Base-by-base conservation (phyloP, 2,797 vertebrate species). In the Dromococcyx pavoninus region DNA sequence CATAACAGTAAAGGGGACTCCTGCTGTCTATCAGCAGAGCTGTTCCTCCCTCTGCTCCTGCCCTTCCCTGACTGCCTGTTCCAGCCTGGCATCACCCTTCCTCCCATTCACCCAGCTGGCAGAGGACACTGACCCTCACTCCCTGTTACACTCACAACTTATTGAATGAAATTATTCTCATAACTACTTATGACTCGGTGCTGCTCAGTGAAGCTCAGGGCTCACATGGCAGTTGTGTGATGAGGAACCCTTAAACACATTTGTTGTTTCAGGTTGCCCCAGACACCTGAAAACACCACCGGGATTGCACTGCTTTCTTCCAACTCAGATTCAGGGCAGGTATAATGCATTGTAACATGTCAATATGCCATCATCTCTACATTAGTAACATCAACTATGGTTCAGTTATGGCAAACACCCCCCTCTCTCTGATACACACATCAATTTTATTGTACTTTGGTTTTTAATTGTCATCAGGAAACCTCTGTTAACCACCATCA, bases 291-390 rank as follows among this genome's bases (percentile, higher is more conserved):
- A n/a, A n/a, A n/a, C n/a, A n/a, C n/a, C n/a, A n/a, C n/a, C n/a
- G n/a, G 0, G 0, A n/a, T 9, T 17, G 28, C 27, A 17, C 24
- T 0, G 0, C 32, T 58, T 48, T 10, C 50, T 48, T 58, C 33
- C 32, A n/a, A 35, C 57, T 64, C 50, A 24, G 23, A 7, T 39
- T 56, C 21, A 28, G 51, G 60, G 35, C 56, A 60, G 50, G 39
- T 39, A 50, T 30, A 67, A 39, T 8, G 7, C 25, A 6, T 3
- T 4, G 2, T 28, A 28, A 43, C 25, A 11, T 2, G 4, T 9
- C 64, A 46, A 4, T 1, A 8, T 4, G 13, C 18, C 21, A 5
- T 16, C 19, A 11, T 13, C 76, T 70, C 60, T 41, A 37, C 43
- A 21, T 28, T n/a, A 13, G 19, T 21, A 41, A 35, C 23, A 60